phyloP scores from a whole-genome alignment of 1,140 invertebrate species.

The Pseudomyrmex gracilis region DNA sequence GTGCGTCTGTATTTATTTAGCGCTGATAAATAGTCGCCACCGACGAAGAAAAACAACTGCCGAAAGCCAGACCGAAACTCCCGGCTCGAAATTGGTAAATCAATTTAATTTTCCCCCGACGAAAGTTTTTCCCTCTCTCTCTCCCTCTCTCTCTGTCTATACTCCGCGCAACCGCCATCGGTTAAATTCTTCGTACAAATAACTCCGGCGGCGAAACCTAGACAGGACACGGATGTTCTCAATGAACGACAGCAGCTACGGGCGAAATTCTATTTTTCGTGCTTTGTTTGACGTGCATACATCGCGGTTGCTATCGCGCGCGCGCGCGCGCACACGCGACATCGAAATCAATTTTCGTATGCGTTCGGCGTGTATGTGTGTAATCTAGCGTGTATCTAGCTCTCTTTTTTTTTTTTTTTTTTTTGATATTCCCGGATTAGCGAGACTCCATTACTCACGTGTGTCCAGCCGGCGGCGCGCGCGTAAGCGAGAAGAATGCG shows the following conservation, averaged over 20 bases:
- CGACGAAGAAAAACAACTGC: constrained; percentile 32
- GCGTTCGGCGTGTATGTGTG: constrained; percentile 22
- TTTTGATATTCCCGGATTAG: constrained; percentile 46
- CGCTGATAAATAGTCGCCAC: constrained; percentile 42
- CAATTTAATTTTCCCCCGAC: constrained; percentile 43
- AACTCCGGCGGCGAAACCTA: background rate
- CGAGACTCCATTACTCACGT: constrained; percentile 24
- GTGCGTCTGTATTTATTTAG: constrained; percentile 54
- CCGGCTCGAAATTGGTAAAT: constrained; percentile 52
- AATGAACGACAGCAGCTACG: constrained; percentile 50
- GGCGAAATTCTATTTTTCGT: constrained; percentile 48
- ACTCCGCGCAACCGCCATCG: background rate
- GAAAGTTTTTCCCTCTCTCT: background rate
- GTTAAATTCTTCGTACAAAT: constrained; percentile 52
- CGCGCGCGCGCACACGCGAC: constrained; percentile 20
- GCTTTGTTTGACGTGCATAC: constrained; percentile 61
- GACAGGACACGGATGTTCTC: constrained; percentile 47
- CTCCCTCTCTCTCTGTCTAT: no score
- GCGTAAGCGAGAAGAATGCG: constrained; percentile 27
- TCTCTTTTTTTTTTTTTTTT: background rate
- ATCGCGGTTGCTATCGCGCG: constrained; percentile 28
- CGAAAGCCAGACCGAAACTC: background rate
- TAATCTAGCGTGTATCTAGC: no score
- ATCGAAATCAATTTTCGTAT: constrained; percentile 60
- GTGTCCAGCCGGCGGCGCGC: constrained; percentile 8